These are phyloP conservation scores for Stichopus chloronotus DNA, from an alignment of 35 echinoderm and acorn worm genomes.

Conservation along the genomic window DNA sequence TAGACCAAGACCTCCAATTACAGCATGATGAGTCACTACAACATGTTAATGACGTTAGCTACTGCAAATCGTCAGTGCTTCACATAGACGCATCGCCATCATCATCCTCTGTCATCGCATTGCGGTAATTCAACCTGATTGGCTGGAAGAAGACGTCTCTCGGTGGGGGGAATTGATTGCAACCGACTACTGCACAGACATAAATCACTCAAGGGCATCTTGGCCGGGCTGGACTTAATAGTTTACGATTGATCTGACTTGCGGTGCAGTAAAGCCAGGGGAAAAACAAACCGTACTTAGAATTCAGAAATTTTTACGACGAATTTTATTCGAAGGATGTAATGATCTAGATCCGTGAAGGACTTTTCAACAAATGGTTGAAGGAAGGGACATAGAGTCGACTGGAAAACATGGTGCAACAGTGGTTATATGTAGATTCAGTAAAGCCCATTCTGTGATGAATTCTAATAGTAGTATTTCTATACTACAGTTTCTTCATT, in stretches of 20 bases:
- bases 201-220: neutral
- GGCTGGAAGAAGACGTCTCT: neutral
- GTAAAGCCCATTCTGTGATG: too few species aligned
- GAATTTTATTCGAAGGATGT: neutral
- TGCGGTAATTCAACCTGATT: neutral
- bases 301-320: neutral
- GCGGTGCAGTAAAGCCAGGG: neutral
- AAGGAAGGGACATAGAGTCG: too few species aligned
- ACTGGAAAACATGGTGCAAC: too few species aligned
- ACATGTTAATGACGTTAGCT: neutral
- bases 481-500: too few species aligned
- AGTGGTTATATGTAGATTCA: too few species aligned
- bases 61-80: neutral
- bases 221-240: neutral
- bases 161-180: neutral
- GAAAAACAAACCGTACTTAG: neutral
- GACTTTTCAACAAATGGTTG: too few species aligned
- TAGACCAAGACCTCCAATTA: neutral
- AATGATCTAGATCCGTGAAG: neutral
- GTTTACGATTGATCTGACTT: neutral
- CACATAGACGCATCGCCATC: neutral
- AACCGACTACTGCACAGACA: neutral
- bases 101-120: neutral
- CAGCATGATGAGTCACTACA: neutral
- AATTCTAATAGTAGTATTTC: too few species aligned